Percentiles rank a stretch among this genome's conserved stretches.
These are phyloP conservation scores for Corynorhinus townsendii DNA, from an alignment of 2,113 vertebrate genomes.

Conservation along the genomic window DNA sequence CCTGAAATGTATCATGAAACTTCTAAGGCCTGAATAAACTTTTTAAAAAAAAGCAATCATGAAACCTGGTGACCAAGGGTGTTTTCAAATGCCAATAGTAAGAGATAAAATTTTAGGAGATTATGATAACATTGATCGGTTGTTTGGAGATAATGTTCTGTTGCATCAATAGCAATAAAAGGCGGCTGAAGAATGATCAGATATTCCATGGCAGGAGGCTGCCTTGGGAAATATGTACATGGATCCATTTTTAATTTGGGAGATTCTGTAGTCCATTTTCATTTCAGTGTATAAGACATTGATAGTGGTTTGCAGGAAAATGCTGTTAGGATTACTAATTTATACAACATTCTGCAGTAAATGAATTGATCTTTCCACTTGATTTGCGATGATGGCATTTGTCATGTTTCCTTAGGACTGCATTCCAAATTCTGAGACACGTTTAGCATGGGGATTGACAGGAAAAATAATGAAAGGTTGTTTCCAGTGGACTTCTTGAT, in stretches of 20 bases:
- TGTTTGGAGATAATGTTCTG: slow-evolving; percentile 76
- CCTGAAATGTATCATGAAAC: slow-evolving; percentile 7
- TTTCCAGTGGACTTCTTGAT: background rate
- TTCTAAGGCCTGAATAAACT: slow-evolving; percentile 35
- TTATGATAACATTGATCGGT: slow-evolving; percentile 72
- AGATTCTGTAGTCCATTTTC: slow-evolving; percentile 78
- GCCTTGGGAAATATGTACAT: slow-evolving; percentile 75
- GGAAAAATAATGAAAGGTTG: slow-evolving; percentile 54
- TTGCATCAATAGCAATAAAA: slow-evolving; percentile 79
- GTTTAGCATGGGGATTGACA: slow-evolving; percentile 51
- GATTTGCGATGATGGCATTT: slow-evolving; percentile 68
- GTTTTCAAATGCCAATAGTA: slow-evolving; percentile 54
- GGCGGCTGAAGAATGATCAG: slow-evolving; percentile 72
- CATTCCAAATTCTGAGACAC: slow-evolving; percentile 66
- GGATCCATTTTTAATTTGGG: slow-evolving; percentile 82
- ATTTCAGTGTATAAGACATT: slow-evolving; percentile 67
- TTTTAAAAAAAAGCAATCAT: background rate
- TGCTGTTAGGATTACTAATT: slow-evolving; percentile 71
- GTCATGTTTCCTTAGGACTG: slow-evolving; percentile 65
- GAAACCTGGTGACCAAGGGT: slow-evolving; percentile 41
- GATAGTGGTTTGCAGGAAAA: slow-evolving; percentile 62
- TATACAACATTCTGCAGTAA: slow-evolving; percentile 70
- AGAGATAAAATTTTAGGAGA: slow-evolving; percentile 53
- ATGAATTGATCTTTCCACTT: slow-evolving; percentile 77
- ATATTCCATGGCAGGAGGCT: slow-evolving; percentile 55